Conservation (phyloP, 2,113 vertebrate genomes). For the Macquaria ambigua region DNA sequence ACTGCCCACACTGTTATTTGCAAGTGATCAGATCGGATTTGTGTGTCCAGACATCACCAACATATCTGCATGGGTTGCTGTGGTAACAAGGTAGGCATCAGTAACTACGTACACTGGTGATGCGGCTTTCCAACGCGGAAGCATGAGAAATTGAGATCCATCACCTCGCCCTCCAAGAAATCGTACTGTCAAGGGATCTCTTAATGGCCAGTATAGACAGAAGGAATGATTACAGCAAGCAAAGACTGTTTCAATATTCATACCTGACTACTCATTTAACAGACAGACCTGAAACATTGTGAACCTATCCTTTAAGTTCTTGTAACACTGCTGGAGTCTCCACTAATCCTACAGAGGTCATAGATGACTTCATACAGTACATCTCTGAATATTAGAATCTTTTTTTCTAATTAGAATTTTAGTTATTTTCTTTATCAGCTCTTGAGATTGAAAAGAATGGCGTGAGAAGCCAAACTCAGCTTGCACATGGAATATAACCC, state of each 20-base stretch:
- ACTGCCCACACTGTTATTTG: too few relatives aligned
- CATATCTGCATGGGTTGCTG: too few relatives aligned
- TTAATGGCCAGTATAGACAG: too few relatives aligned
- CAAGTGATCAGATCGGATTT: too few relatives aligned
- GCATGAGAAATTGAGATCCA: too few relatives aligned
- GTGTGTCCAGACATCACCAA: too few relatives aligned
- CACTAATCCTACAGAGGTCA: background rate
- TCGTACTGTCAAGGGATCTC: background rate
- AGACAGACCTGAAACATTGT: background rate
- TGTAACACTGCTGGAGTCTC: background rate
- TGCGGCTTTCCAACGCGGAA: too few relatives aligned
- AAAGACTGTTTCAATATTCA: too few relatives aligned
- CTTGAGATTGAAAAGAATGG: conserved; percentile 11
- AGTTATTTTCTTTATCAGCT: conserved; percentile 5
- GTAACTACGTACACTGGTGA: too few relatives aligned
- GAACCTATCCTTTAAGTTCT: background rate
- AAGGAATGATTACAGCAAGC: background rate
- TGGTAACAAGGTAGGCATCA: too few relatives aligned
- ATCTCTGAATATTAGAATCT: conserved; percentile 20
- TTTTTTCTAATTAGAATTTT: conserved; percentile 24
- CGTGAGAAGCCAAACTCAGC: conserved; percentile 11
- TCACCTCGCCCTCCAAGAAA: too few relatives aligned
- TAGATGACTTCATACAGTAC: background rate
- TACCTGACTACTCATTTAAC: background rate
- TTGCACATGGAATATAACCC: conserved; percentile 1